phyloP scores from a whole-genome alignment of 2,113 vertebrate genomes.

The Scortum barcoo region DNA sequence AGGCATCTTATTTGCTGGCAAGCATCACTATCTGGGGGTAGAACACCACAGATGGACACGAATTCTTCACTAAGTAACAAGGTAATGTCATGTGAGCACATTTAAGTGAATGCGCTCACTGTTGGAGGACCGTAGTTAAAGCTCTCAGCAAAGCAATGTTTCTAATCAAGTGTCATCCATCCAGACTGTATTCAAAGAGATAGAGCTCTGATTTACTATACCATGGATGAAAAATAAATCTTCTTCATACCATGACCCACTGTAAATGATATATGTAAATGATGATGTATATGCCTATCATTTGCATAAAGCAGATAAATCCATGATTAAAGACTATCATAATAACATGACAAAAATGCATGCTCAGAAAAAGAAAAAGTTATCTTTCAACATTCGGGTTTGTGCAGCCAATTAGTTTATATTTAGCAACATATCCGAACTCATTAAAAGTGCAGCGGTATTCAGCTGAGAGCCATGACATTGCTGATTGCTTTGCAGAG shows the following conservation, averaged over 20 bases:
- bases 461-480: constrained; percentile 29
- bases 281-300: neutral
- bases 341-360: constrained; percentile 3
- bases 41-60: neutral
- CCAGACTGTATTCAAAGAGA: neutral
- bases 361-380: neutral
- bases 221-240: constrained; percentile 22
- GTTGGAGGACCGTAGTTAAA: neutral
- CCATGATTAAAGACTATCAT: constrained; percentile 5
- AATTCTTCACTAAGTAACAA: neutral
- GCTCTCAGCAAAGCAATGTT: neutral
- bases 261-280: constrained; percentile 35
- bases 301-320: constrained; percentile 19
- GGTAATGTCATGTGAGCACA: constrained; percentile 21
- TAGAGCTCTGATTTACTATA: constrained; percentile 1
- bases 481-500: constrained; percentile 24
- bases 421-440: constrained; percentile 54
- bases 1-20: neutral
- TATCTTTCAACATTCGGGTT: neutral
- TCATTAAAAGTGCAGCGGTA: constrained; percentile 49
- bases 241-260: neutral
- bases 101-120: constrained; percentile 31
- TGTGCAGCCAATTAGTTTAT: constrained; percentile 37
- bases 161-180: neutral
- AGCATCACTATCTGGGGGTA: neutral